A percentile compares a stretch with the other conserved stretches of the same genome.
Conservation (phyloP, 2,113 vertebrate genomes). For the Trichomycterus rosablanca region DNA sequence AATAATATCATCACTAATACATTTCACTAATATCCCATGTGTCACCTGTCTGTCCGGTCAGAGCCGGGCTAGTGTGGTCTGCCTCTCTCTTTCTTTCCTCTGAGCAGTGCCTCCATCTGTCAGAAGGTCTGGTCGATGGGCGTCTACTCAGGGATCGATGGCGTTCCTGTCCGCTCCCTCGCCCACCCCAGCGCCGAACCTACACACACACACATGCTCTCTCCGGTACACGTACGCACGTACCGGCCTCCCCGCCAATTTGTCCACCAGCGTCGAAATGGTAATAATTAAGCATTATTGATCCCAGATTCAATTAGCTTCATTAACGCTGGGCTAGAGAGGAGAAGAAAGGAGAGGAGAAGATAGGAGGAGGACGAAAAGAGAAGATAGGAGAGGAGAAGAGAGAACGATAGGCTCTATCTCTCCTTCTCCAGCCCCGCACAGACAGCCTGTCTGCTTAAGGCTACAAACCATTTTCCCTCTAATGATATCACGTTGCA, state of each 20-base stretch:
- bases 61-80: conserved; percentile 66
- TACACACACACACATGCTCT: conserved; percentile 31
- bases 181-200: conserved; percentile 35
- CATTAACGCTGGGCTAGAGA: conserved; percentile 88
- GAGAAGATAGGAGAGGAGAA: conserved; percentile 27
- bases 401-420: conserved; percentile 39
- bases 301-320: conserved; percentile 99
- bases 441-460: conserved; percentile 52
- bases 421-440: conserved; percentile 48
- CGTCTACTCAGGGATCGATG: conserved; percentile 81
- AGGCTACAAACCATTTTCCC: conserved; percentile 54
- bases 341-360: conserved; percentile 44
- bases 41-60: no score
- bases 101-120: conserved; percentile 77
- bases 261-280: conserved; percentile 96
- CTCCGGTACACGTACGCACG: conserved; percentile 67
- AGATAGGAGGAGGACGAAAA: conserved; percentile 32
- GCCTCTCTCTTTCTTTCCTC: conserved; percentile 55
- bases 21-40: no score
- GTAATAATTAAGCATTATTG: conserved; percentile 99
- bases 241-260: conserved; percentile 77
- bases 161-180: conserved; percentile 64
- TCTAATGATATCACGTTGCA: conserved; percentile 54
- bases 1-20: no score
- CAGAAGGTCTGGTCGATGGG: conserved; percentile 82